phyloP scores from a whole-genome alignment of 2,888 invertebrate genomes.

The Carpatolechia fugitivella region DNA sequence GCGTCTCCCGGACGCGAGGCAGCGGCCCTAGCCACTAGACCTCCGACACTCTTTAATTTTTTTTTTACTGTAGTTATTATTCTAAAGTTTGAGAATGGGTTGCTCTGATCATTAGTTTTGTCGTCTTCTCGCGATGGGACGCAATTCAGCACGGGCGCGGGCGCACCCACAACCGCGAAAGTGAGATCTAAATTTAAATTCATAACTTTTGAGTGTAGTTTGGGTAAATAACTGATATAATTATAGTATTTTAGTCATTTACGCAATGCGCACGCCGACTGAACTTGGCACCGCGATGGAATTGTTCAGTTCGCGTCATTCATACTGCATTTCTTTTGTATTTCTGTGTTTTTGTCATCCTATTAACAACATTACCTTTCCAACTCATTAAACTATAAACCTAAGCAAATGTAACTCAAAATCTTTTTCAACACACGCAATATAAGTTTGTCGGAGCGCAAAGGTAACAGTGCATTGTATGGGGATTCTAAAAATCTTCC shows the following conservation, averaged over 20 bases:
- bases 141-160: neutral
- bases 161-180: neutral
- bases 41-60: no score
- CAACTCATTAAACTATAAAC: constrained; percentile 11
- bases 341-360: neutral
- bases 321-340: neutral
- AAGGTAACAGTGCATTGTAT: constrained; percentile 24
- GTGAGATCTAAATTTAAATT: neutral
- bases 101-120: no score
- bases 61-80: no score
- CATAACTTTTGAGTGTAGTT: neutral
- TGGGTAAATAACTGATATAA: neutral
- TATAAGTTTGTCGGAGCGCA: constrained; percentile 25
- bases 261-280: neutral
- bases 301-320: neutral
- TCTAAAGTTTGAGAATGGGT: no score
- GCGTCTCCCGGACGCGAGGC: no score
- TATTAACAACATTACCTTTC: neutral
- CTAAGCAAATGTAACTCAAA: constrained; percentile 24
- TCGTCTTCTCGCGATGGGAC: neutral
- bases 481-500: no score
- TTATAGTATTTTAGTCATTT: neutral
- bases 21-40: no score
- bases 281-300: neutral
- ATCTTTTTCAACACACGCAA: constrained; percentile 20